Evolutionary conservation across 2,113 vertebrate species (phyloP).

Genomic region (Tapirus terrestris): DNA sequence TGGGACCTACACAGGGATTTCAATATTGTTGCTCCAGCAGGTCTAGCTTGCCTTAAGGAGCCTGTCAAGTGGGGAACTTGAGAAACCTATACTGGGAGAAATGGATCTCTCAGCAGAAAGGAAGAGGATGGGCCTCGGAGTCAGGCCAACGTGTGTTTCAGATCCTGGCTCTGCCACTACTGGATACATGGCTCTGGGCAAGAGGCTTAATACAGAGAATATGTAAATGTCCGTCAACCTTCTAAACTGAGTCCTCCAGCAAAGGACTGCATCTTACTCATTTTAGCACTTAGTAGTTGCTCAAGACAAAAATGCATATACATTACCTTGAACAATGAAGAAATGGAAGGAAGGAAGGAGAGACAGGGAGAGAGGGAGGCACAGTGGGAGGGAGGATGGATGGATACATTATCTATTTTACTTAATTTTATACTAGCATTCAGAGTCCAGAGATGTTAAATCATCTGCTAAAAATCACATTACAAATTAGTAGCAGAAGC

Average conservation of each 20-base stretch:
- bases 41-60: background rate
- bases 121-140: accelerated
- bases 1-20: background rate
- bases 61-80: background rate
- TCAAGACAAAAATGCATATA: background rate
- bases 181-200: background rate
- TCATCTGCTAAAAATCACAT: conserved; percentile 20
- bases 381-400: background rate
- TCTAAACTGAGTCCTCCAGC: background rate
- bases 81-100: background rate
- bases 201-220: background rate
- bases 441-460: background rate
- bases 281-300: background rate
- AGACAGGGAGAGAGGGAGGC: background rate
- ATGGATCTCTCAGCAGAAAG: background rate
- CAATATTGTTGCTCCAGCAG: background rate
- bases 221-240: background rate
- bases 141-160: background rate
- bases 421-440: conserved; percentile 29
- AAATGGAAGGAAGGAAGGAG: background rate
- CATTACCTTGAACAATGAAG: background rate
- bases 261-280: background rate
- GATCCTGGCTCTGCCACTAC: background rate
- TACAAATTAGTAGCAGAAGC: background rate
- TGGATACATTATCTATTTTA: background rate